Evolutionary conservation across 2,888 invertebrate species (phyloP).

Genomic region (Odontothrips loti): DNA sequence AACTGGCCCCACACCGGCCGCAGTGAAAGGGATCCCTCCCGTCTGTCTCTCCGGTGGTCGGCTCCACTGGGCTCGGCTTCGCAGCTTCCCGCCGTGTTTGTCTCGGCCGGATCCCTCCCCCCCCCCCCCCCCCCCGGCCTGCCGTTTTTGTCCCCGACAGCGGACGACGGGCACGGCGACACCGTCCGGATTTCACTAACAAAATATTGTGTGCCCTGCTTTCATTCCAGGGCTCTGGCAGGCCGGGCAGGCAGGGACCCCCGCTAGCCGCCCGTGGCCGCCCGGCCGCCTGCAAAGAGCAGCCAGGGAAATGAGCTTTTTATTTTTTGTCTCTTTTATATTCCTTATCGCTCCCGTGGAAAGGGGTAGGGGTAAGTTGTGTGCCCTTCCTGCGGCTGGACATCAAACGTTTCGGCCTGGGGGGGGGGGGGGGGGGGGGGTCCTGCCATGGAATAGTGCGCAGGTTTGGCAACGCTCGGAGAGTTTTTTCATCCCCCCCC

Average conservation of each 20-base stretch:
- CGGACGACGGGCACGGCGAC: background rate
- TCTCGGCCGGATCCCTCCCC: background rate
- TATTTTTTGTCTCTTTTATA: background rate
- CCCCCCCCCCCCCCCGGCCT: background rate
- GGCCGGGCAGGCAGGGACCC: background rate
- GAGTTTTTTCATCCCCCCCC: no score
- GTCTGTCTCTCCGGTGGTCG: background rate
- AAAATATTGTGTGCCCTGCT: background rate
- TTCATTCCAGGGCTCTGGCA: background rate
- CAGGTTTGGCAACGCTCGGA: no score
- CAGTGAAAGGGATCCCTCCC: no score
- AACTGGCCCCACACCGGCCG: no score
- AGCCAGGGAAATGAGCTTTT: slow-evolving; percentile 6
- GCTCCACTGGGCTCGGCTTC: no score
- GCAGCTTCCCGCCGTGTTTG: background rate
- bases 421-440: no score
- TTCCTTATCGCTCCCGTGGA: background rate
- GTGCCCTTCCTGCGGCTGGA: no score
- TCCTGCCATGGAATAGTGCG: no score
- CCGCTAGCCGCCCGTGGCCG: background rate
- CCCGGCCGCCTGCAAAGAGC: background rate
- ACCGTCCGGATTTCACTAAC: background rate
- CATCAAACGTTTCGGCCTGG: no score
- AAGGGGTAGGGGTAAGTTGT: no score
- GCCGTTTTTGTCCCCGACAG: background rate